phyloP scores from a whole-genome alignment of 2,888 invertebrate species.

The Cantharis rustica region DNA sequence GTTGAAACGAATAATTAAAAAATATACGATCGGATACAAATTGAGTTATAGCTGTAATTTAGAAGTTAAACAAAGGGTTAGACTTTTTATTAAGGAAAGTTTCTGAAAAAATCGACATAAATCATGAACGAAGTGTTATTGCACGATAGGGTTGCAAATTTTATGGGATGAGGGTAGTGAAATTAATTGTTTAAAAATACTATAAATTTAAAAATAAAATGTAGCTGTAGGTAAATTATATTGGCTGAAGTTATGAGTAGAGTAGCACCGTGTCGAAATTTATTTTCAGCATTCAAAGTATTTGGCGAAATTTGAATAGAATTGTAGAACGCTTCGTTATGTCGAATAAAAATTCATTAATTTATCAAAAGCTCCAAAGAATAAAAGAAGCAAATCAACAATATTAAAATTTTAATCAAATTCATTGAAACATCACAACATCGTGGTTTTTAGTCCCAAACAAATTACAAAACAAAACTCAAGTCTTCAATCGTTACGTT shows the following conservation, averaged over 20 bases:
- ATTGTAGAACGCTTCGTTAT: constrained; percentile 12
- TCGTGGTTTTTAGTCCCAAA: constrained; percentile 42
- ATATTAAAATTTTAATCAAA: constrained; percentile 54
- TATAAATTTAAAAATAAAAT: constrained; percentile 20
- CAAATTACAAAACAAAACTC: constrained; percentile 48
- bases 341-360: constrained; percentile 46
- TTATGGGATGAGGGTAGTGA: constrained; percentile 32
- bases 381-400: constrained; percentile 48
- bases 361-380: constrained; percentile 42
- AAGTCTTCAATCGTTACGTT: constrained; percentile 34
- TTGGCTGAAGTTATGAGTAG: constrained; percentile 22
- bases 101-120: constrained; percentile 45
- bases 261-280: constrained; percentile 11
- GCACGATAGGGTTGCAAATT: constrained; percentile 34
- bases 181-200: constrained; percentile 28
- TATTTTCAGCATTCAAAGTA: constrained; percentile 12
- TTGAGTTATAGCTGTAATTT: constrained; percentile 57
- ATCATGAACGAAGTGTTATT: constrained; percentile 52
- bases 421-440: constrained; percentile 47
- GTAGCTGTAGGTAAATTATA: constrained; percentile 17
- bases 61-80: constrained; percentile 54
- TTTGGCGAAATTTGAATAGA: constrained; percentile 5
- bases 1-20: constrained; percentile 57
- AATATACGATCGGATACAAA: constrained; percentile 57
- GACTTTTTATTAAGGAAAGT: constrained; percentile 41